Evolutionary conservation across 2,113 vertebrate genomes (phyloP).

Genomic region (Phoxinus phoxinus): DNA sequence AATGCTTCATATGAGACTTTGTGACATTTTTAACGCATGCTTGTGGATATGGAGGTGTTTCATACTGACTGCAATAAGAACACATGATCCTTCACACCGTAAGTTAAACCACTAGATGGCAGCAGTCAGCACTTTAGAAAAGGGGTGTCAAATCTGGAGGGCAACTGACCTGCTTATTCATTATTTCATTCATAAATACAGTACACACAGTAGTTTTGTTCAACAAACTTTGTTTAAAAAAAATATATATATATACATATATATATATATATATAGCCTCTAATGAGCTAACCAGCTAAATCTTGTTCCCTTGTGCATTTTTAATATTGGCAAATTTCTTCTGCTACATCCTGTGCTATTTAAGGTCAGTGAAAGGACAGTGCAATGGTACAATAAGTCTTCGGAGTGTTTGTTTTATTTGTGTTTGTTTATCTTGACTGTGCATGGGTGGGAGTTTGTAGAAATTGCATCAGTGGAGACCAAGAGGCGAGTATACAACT

Average conservation of each 20-base stretch:
- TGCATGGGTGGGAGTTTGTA: not conserved
- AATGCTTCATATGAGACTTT: not conserved
- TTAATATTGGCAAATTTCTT: not conserved
- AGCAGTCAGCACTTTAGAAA: conserved; percentile 49
- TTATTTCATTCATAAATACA: too few species aligned
- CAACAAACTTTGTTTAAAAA: too few species aligned
- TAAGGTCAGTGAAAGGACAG: not conserved
- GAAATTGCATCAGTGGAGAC: conserved; percentile 14
- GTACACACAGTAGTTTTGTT: too few species aligned
- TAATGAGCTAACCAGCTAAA: not conserved
- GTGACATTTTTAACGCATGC: not conserved
- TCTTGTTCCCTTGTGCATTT: not conserved
- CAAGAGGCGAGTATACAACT: not conserved
- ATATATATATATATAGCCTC: too few species aligned
- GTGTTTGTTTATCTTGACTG: conserved; percentile 34
- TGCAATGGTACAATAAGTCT: conserved; percentile 29
- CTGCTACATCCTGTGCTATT: not conserved
- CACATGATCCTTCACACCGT: conserved; percentile 59
- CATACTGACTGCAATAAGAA: not conserved
- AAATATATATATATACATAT: too few species aligned
- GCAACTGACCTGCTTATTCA: not conserved
- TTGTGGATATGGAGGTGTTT: not conserved
- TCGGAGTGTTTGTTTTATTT: conserved; percentile 13
- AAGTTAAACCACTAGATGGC: conserved; percentile 74
- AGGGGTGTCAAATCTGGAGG: not conserved